Percentiles rank a stretch among this genome's conserved stretches.
Conservation (phyloP, 2,888 invertebrate species). For the Drosophila austrosaltans region DNA sequence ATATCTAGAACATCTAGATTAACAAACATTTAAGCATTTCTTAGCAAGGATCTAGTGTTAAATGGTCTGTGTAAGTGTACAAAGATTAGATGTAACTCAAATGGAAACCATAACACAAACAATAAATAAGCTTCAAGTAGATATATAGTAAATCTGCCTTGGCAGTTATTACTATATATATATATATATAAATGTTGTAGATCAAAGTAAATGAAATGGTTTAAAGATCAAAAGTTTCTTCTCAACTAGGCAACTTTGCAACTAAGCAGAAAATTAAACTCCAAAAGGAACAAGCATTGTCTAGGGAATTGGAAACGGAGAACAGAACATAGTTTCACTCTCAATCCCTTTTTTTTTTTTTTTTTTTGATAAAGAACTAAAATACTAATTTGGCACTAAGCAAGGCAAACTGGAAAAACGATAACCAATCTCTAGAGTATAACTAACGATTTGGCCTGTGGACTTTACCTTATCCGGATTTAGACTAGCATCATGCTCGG, state of each 20-base stretch:
- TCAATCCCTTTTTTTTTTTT: too few relatives aligned
- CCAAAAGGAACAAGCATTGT: constrained; percentile 20
- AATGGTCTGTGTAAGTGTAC: constrained; percentile 13
- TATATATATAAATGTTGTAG: too few relatives aligned
- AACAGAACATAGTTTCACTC: too few relatives aligned
- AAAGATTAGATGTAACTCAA: not conserved
- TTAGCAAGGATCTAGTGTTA: constrained; percentile 18
- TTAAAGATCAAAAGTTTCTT: not conserved
- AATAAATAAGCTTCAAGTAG: not conserved
- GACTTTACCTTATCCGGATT: constrained; percentile 64
- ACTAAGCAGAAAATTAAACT: constrained; percentile 1
- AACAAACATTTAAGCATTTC: constrained; percentile 43
- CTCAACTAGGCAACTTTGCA: not conserved
- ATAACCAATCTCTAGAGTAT: not conserved
- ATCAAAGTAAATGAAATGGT: not conserved
- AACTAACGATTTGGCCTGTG: not conserved
- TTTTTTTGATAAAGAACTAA: too few relatives aligned
- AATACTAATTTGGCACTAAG: constrained; percentile 1
- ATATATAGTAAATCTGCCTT: not conserved
- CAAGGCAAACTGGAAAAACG: not conserved
- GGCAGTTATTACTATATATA: not conserved
- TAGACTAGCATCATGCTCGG: constrained; percentile 62
- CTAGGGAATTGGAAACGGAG: not conserved
- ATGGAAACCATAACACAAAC: not conserved
- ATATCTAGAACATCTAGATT: constrained; percentile 23